Evolutionary conservation across 2,113 vertebrate species (phyloP), one percentile per base, ranked within the genome.

Genomic region (Corvus cornix): DNA sequence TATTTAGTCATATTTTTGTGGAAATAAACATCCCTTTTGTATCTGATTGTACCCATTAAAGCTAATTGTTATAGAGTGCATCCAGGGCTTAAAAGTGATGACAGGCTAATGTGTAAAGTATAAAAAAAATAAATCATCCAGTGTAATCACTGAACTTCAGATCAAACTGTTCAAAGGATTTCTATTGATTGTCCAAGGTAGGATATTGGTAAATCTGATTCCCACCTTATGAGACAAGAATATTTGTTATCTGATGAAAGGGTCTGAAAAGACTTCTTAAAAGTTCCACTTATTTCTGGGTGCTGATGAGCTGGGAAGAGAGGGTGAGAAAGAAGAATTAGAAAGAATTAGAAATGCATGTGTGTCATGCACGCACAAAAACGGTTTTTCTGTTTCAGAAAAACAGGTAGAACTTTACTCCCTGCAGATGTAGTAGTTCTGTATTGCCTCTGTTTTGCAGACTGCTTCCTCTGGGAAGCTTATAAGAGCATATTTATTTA

Each of bases 391-490:
- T 82, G 16, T 46, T 56, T 69, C 37, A 24, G 48, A 49, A 49
- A 26, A 39, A 37, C n/a, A 76, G 23, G 21, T 49, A 90, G 33
- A 89, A 59, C 31, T 81, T 62, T 27, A 19, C 26, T 87, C 75
- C 8, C 28, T 35, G 41, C 26, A 69, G 58, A 28, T 0, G 0
- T 4, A 63, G 13, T 7, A 41, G 30, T 10, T 56, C 49, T 75
- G 21, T 52, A 35, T 30, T 52, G 35, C 35, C 56, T 44, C 22
- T 60, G 0, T 76, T 56, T 18, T 7, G 15, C 49, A 30, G 17
- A 20, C 16, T 90, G 20, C 19, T 64, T 87, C 70, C 27, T 58
- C 64, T 41, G 35, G 78, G 62, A 78, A 35, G 23, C 14, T 78
- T 49, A 0, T 20, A 43, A 68, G 31, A 24, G 9, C 30, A 1